phyloP scores from a whole-genome alignment of 2,888 invertebrate genomes.

The Campoplex nolae region DNA sequence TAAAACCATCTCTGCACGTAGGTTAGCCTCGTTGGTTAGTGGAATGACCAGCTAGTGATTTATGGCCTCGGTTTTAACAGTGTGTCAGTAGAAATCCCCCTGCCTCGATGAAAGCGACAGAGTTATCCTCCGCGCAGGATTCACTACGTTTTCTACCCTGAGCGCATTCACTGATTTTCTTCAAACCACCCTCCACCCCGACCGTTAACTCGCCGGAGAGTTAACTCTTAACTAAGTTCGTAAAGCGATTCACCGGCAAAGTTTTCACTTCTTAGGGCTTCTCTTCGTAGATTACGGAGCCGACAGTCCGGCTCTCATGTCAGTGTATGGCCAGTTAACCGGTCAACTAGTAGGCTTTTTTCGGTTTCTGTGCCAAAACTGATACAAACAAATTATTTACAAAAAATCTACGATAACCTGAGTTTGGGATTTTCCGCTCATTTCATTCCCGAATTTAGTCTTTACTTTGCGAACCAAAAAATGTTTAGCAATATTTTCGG shows the following conservation, averaged over 20 bases:
- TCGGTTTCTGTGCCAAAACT: too few species aligned
- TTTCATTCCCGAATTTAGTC: too few species aligned
- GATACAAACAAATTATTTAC: too few species aligned
- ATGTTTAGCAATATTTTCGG: too few species aligned
- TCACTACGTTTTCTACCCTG: conserved; percentile 1
- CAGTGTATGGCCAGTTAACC: conserved; percentile 8
- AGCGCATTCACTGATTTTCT: conserved; percentile 30
- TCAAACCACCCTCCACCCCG: background rate
- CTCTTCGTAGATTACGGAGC: conserved; percentile 4
- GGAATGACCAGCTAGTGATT: conserved; percentile 64
- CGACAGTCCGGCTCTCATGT: background rate
- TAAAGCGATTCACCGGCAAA: conserved; percentile 27
- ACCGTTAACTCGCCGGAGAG: background rate
- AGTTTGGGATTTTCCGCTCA: too few species aligned
- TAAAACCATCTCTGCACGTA: conserved; percentile 17
- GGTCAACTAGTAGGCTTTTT: too few species aligned
- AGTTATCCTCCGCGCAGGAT: conserved; percentile 13
- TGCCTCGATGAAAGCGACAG: conserved; percentile 32
- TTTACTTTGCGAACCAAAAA: too few species aligned
- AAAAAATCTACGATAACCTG: too few species aligned
- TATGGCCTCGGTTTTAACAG: conserved; percentile 67
- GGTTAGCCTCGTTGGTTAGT: conserved; percentile 59
- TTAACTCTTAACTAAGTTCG: conserved; percentile 37
- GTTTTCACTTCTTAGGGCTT: conserved; percentile 2
- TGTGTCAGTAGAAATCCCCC: conserved; percentile 60